A percentile compares a stretch with the other conserved stretches of the same genome.
These are phyloP conservation scores for Columba janthina DNA, from an alignment of 2,113 vertebrate genomes.

Conservation along the genomic window DNA sequence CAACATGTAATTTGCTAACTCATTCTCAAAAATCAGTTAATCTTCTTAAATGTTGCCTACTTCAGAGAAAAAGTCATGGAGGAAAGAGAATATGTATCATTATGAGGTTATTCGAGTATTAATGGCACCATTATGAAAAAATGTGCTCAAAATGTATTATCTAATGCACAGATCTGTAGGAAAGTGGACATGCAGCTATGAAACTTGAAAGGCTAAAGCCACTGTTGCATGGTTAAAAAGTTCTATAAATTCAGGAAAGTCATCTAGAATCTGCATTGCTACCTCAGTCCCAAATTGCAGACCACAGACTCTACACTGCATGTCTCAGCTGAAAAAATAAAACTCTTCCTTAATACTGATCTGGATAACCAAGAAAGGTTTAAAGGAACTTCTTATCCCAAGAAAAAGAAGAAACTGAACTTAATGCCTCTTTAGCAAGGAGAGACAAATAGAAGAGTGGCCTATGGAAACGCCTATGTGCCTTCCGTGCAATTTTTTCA, in stretches of 20 bases:
- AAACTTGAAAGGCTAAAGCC: not conserved
- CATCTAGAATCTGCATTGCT: not conserved
- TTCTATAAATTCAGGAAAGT: not conserved
- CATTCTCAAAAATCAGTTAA: not conserved
- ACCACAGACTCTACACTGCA: not conserved
- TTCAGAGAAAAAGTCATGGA: not conserved
- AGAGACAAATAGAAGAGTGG: not conserved
- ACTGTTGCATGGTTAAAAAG: not conserved
- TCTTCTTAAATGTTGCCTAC: not conserved
- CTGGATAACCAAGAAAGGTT: not conserved
- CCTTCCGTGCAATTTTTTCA: not conserved
- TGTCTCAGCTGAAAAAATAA: not conserved
- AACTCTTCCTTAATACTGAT: not conserved
- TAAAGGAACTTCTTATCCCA: not conserved
- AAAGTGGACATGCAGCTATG: not conserved
- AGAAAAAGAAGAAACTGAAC: not conserved
- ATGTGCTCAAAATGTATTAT: not conserved
- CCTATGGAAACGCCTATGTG: not conserved
- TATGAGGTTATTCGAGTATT: not conserved
- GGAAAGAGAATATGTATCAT: not conserved
- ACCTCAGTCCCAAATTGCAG: not conserved
- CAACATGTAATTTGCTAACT: not conserved
- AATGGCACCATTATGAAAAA: not conserved
- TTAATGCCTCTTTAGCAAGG: not conserved
- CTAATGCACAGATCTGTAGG: not conserved